phyloP scores from a whole-genome alignment of 2,113 vertebrate genomes.

The Muntiacus muntjak region DNA sequence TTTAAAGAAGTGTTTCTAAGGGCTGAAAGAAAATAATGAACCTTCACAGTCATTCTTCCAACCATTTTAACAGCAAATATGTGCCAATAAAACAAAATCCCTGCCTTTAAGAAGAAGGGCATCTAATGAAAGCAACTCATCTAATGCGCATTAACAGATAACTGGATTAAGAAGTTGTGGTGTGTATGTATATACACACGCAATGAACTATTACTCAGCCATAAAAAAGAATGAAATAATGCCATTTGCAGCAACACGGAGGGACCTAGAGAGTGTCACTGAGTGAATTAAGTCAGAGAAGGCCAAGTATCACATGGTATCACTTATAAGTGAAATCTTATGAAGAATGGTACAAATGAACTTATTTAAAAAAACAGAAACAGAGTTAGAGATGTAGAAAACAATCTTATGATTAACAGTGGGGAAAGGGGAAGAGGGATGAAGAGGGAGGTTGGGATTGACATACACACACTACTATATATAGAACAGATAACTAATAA shows the following conservation, averaged over 20 bases:
- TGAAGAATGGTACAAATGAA: not conserved
- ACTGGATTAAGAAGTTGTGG: not conserved
- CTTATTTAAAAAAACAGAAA: not conserved
- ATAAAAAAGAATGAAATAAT: not conserved
- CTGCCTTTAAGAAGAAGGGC: not conserved
- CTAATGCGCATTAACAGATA: not conserved
- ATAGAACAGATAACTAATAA: not conserved
- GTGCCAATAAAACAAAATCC: not conserved
- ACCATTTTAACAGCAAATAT: not conserved
- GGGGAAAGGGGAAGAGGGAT: not conserved
- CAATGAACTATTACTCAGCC: not conserved
- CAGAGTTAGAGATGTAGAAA: not conserved
- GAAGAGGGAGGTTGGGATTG: not conserved
- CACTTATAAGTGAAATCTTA: not conserved
- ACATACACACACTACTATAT: not conserved
- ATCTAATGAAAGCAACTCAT: not conserved
- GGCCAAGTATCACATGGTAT: not conserved
- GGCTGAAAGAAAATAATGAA: conserved; percentile 31
- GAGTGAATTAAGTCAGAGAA: not conserved
- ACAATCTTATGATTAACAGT: not conserved
- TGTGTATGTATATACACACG: rapidly evolving
- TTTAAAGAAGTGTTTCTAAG: not conserved
- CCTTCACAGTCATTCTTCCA: not conserved
- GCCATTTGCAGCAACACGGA: not conserved
- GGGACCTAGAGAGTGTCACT: not conserved